Evolutionary conservation across 2,113 vertebrate species (phyloP), one percentile per base, ranked within the genome.

Genomic region (Mystacornis crossleyi): DNA sequence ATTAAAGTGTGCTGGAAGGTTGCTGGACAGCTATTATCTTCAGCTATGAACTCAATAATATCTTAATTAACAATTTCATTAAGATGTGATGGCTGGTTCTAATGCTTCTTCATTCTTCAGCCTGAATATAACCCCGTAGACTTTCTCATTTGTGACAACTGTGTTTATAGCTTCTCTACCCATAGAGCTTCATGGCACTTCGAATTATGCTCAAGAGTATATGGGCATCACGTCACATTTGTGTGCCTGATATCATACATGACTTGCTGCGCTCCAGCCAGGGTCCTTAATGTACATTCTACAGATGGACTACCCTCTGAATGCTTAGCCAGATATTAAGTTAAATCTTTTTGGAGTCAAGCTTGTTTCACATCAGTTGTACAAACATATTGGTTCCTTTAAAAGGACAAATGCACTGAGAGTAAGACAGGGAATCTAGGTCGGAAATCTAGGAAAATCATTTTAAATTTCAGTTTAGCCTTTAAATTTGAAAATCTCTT

Each of bases 221-320:
- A 98, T 97, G 97, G 98, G 98, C 98, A 98, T 99, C 99, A 98
- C 95, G 98, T 99, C 98, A 99, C 98, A 98, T 99, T 99, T 99
- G 98, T 83, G 96, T 98, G 98, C 97, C 97, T 97, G 81, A 98
- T 98, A 99, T 99, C 98, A 98, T 98, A 98, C 98, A 85, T 98
- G 97, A 97, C 97, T 98, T 98, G 98, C 97, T 97, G 97, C 93
- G 64, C 96, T 96, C 91, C 96, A 95, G 96, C 97, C 95, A 93
- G 94, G 97, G 97, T 96, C 98, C 97, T 98, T 97, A 98, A 98
- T 97, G 98, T 97, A 97, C 97, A 92, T 90, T 97, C 97, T 81
- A 61, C 97, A 97, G 97, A 98, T 96, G 96, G 98, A 93, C 89
- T 57, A 97, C 96, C 98, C 98, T 97, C 80, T 53, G 96, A 97